A percentile compares a stretch with the other conserved stretches of the same genome.
These are phyloP conservation scores for Sebastiscus tertius DNA, from an alignment of 2,797 vertebrate species.

Conservation along the genomic window DNA sequence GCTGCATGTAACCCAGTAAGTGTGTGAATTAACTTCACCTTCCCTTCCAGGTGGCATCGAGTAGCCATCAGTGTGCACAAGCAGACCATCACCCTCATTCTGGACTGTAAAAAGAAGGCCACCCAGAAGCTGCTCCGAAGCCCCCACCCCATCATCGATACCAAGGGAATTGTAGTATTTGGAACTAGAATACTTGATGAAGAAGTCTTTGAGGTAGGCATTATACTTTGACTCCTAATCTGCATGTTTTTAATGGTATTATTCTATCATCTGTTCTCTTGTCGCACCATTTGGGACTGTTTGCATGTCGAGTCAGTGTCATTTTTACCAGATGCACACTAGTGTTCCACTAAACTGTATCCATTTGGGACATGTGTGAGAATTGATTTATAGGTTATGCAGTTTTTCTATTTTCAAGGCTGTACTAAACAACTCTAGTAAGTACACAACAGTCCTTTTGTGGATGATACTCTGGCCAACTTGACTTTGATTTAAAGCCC, in stretches of 20 bases:
- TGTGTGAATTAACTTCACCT: constrained; percentile 54
- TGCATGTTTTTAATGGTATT: not conserved
- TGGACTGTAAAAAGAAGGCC: constrained; percentile 97
- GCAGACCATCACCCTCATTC: constrained; percentile 93
- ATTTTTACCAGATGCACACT: not conserved
- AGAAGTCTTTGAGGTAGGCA: constrained; percentile 96
- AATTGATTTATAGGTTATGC: not conserved
- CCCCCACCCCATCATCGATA: constrained; percentile 90
- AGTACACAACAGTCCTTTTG: not conserved
- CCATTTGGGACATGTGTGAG: not conserved
- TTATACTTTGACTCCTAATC: not conserved
- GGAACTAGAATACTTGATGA: constrained; percentile 98
- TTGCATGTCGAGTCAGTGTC: not conserved
- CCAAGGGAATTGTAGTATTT: constrained; percentile 96
- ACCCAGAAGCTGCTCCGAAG: constrained; percentile 89
- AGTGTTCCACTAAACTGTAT: not conserved
- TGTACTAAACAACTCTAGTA: not conserved
- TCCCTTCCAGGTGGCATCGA: constrained; percentile 91
- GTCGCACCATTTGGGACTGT: not conserved
- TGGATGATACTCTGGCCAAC: not conserved
- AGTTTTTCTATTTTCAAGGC: constrained; percentile 14
- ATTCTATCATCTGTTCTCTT: not conserved
- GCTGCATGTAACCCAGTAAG: constrained; percentile 47
- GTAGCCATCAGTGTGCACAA: constrained; percentile 94
- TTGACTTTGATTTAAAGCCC: constrained; percentile 12